Evolutionary conservation across 2,113 vertebrate genomes (phyloP).

Genomic region (Theropithecus gelada): DNA sequence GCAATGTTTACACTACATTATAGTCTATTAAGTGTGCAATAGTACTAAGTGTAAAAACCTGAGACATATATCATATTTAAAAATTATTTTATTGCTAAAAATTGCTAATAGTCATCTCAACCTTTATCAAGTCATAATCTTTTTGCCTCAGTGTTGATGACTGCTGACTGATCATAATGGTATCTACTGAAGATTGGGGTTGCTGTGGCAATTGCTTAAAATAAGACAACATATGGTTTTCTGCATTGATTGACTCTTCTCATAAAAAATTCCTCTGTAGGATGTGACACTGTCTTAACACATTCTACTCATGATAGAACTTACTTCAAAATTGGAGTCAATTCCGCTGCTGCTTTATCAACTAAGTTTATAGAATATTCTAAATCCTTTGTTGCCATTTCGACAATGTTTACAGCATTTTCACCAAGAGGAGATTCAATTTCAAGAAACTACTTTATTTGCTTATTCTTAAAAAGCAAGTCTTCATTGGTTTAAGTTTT

Average conservation of each 20-base stretch:
- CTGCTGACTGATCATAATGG: background rate
- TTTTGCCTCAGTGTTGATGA: background rate
- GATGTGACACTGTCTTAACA: background rate
- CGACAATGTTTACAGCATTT: no score
- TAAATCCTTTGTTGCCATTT: background rate
- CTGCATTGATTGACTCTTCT: background rate
- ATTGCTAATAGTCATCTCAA: background rate
- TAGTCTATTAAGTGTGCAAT: no score
- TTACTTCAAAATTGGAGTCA: background rate
- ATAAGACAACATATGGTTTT: no score
- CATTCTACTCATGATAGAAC: background rate
- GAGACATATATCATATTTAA: no score
- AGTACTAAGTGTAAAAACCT: no score
- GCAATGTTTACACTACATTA: no score
- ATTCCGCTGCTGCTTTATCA: background rate
- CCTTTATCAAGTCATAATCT: background rate
- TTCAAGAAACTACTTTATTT: no score
- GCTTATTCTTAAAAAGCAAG: no score
- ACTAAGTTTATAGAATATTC: background rate
- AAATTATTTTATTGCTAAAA: background rate
- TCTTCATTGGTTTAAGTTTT: no score
- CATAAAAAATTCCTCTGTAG: background rate
- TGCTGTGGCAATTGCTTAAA: background rate
- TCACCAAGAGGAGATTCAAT: no score
- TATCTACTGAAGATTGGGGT: background rate